phyloP scores from a whole-genome alignment of 1,140 invertebrate species.

The Leptopilina boulardi region DNA sequence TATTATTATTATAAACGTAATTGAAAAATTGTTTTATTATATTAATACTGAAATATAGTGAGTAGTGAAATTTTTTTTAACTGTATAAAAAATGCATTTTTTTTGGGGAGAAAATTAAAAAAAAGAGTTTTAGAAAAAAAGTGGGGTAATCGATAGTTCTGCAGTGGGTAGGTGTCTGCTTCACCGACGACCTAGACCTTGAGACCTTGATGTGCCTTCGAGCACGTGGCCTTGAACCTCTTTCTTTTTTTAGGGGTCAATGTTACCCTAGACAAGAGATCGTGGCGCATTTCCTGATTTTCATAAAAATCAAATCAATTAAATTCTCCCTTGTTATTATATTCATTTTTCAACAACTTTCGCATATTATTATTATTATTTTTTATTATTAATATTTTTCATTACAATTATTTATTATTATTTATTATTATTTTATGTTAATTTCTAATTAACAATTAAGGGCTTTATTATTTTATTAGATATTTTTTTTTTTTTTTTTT shows the following conservation, averaged over 20 bases:
- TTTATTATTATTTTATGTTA: too few species aligned
- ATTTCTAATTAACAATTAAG: too few species aligned
- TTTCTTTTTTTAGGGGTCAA: slow-evolving; percentile 1
- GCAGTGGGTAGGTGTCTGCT: slow-evolving; percentile 11
- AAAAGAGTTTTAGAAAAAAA: slow-evolving; percentile 7
- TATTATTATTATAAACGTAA: too few species aligned
- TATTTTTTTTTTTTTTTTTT: too few species aligned
- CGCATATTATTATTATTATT: background rate
- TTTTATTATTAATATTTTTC: background rate
- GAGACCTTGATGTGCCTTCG: slow-evolving; percentile 5
- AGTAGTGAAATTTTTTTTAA: too few species aligned
- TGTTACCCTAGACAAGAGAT: background rate
- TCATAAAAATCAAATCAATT: background rate
- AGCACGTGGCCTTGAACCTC: slow-evolving; percentile 16
- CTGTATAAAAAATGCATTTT: background rate
- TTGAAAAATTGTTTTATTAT: too few species aligned
- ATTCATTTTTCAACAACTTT: background rate
- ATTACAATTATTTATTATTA: too few species aligned
- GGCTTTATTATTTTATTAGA: too few species aligned
- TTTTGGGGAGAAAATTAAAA: background rate
- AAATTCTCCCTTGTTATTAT: background rate
- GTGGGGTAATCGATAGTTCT: slow-evolving; percentile 29
- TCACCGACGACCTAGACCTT: slow-evolving; percentile 23
- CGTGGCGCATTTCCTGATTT: background rate
- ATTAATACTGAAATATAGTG: too few species aligned